Base-by-base conservation (phyloP, 2,888 invertebrate species). In the Acronicta leporina region DNA sequence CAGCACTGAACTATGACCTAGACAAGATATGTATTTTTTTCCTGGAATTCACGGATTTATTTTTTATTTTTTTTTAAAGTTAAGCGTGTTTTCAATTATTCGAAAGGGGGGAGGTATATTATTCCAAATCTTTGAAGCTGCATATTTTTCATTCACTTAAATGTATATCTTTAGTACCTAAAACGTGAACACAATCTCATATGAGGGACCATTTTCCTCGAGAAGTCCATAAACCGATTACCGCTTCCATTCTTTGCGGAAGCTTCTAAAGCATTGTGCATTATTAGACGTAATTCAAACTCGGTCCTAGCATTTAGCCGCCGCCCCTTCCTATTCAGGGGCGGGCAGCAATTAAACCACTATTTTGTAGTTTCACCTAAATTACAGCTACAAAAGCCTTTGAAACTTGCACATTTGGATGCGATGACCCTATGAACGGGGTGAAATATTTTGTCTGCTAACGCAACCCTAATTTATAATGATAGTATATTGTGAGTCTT, bases 301-400 rank as follows among this genome's bases (percentile, higher is more conserved):
- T 58, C 46, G 27, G 46, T 51, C 53, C 48, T 55, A 42, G 50
- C 38, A 50, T 43, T 43, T 13, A 16, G n/a, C 30, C 58, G 41
- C 71, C 47, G 33, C 65, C 49, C 41, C 25, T 33, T 52, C 25
- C 50, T 40, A 51, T 59, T 63, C 44, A 68, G 15, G 49, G 49
- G 15, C 52, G 15, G 55, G 20, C 16, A 44, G 66, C 71, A 75
- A 68, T 77, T 75, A 74, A 66, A 65, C 52, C 68, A 70, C 74
- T 75, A 75, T 74, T 70, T 75, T 63, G 68, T 74, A 77, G 63
- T 74, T 60, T 52, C 66, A 45, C 70, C 77, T 63, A 68, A 76
- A 77, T 77, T 74, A 66, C 47, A 51, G 63, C 45, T 55, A 62
- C 70, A 68, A 74, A 75, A 63, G 69, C 61, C 56, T 63, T 55